Evolutionary conservation across 2,888 invertebrate species (phyloP), one percentile per base, ranked within the genome.

Genomic region (Bombylius major): DNA sequence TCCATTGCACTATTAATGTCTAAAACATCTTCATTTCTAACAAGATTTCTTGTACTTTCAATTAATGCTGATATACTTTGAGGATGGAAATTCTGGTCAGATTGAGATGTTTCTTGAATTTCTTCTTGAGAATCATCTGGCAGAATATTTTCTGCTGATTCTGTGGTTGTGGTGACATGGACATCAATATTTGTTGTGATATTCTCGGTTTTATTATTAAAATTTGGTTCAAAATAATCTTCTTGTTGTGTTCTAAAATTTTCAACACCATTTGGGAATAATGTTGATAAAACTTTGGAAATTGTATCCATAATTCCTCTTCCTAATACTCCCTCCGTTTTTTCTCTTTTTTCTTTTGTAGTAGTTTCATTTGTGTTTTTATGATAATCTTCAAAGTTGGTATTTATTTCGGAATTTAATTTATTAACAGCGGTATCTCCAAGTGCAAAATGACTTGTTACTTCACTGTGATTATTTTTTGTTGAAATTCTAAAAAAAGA

Each of bases 21-120:
- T 11, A 83, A 63, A 9, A 85, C 76, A 67, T 84, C 84, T 64
- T 82, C 79, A 59, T 81, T 81, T 0, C 80, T 76, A 58, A 85
- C 79, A 11, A 83, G 69, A 67, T 82, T 79, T 65, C 11, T 42
- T 42, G 39, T 42, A 11, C 11, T 42, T 11, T 42, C 39, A 11
- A 42, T 42, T 11, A 42, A 11, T 23, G 23, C 23, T 23, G 23
- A 23, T 23, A 23, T 23, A 3, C 23, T 23, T 23, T 23, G 23
- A 23, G 23, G 23, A 23, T 23, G 23, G 23, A 23, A 23, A 23
- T 23, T 23, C 3, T 23, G 1, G 23, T 23, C 23, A 23, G 23
- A 23, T 23, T 23, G 23, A 23, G 23, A 23, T 2, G 23, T 23
- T 23, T 23, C 23, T 23, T 23, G 23, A 23, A 23, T 23, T 23